These are phyloP conservation scores for Orius insidiosus DNA, from an alignment of 1,140 invertebrate species.

Conservation along the genomic window DNA sequence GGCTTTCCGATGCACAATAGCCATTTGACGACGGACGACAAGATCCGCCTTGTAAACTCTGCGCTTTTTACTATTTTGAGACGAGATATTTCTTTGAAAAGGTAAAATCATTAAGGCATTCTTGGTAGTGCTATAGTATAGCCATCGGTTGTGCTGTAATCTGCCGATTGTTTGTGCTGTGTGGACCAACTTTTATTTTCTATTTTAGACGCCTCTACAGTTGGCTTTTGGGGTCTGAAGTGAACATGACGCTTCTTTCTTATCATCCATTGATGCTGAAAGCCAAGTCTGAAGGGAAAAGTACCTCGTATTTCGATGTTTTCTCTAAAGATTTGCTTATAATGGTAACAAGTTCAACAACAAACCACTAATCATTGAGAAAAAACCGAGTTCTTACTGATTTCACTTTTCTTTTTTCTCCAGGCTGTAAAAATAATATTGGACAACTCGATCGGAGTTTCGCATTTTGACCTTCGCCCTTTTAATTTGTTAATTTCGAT, in stretches of 20 bases:
- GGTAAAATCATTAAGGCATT: slow-evolving; percentile 26
- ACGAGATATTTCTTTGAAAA: slow-evolving; percentile 83
- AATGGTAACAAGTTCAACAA: slow-evolving; percentile 27
- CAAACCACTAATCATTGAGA: no score
- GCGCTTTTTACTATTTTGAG: slow-evolving; percentile 68
- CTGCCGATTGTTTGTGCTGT: not conserved
- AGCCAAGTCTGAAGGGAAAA: slow-evolving; percentile 22
- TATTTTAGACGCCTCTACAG: slow-evolving; percentile 50
- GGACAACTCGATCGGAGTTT: slow-evolving; percentile 35
- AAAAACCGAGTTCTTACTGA: no score
- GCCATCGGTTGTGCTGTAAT: not conserved
- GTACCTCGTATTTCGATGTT: slow-evolving; percentile 47
- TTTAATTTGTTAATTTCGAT: slow-evolving; percentile 75
- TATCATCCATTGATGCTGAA: slow-evolving; percentile 29
- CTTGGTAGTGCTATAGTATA: not conserved
- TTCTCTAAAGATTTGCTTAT: slow-evolving; percentile 53
- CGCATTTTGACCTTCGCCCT: slow-evolving; percentile 51
- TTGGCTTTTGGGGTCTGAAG: slow-evolving; percentile 64
- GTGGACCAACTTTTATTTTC: not conserved
- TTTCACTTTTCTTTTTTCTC: slow-evolving; percentile 11
- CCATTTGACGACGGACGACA: slow-evolving; percentile 53
- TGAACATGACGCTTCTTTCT: slow-evolving; percentile 35
- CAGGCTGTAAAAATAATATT: slow-evolving; percentile 41
- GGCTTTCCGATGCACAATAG: slow-evolving; percentile 76
- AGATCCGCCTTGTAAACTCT: slow-evolving; percentile 60